Base-by-base conservation (phyloP, 2,888 invertebrate species). In the Pantelozetes paolii region DNA sequence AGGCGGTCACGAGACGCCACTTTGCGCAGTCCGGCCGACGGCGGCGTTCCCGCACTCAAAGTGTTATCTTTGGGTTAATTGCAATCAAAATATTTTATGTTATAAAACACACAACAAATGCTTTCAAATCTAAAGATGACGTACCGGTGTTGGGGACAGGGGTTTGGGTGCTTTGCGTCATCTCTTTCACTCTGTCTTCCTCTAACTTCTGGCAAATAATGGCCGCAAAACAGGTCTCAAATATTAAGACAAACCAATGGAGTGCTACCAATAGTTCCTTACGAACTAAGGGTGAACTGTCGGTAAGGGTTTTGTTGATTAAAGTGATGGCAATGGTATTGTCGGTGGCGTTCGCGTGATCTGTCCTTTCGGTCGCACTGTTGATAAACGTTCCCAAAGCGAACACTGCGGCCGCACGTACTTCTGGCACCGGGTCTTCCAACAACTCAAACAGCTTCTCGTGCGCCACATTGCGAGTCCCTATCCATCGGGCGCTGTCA, bases 331-430 rank as follows among this genome's bases (percentile, higher is more conserved):
- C 94, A 77, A 98, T 90, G 79, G 90, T 89, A 81, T 95, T 93
- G 85, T 96, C 94, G 75, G 96, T 91, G 81, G 90, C 91, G 83
- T 92, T 93, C 59, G 94, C 94, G 83, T 97, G 96, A 81, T 95
- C 94, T 71, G 90, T 90, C 79, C 94, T 88, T 81, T 90, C 89
- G 32, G 87, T 87, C 57, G 90, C 89, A 45, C 90, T 90, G 82
- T 90, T 91, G 79, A 96, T 89, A 83, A 94, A 95, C 28, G 95
- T 91, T 77, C 97, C 98, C 76, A 99, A 85, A 18, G 98, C 97
- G 84, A 90, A 96, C 6, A 96, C 94, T 64, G 92, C 90, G 1
- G 96, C 92, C 15, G 96, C 94, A 75, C 98, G 86, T 76, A 92
- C 95, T 86, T 97, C 96, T 0, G 97, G 93, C 62, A 89, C 87